Base-by-base conservation (phyloP, 2,888 invertebrate species). In the Physocephala rufipes region DNA sequence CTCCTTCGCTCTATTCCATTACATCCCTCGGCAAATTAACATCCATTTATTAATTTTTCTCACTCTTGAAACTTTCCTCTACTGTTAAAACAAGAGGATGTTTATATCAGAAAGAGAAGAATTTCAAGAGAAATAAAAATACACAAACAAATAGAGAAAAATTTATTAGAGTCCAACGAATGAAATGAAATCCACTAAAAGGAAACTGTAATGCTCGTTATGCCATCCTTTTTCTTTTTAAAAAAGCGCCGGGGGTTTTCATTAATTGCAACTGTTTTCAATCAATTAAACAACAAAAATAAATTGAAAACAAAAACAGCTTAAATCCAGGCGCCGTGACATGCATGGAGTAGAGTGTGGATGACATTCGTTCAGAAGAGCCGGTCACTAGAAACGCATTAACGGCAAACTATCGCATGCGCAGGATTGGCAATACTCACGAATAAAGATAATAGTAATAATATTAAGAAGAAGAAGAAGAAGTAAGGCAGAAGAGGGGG, bases 251-350 rank as follows among this genome's bases (percentile, higher is more conserved):
- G 58, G 15, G 9, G 15, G 26, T 24, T 15, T 21, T 3, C 19
- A 49, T 58, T 58, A 58, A 58, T 58, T 58, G 58, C 58, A 58
- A 28, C 58, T 26, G 28, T 58, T 58, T 55, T 24, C 58, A 58
- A 58, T 58, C 58, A 58, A 58, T 58, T 58, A 58, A 58, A 58
- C 58, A 58, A 58, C 28, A 24, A 24, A 58, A 58, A 58, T 15
- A 26, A 16, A n/a, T 4, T n/a, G n/a, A n/a, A n/a, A n/a, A n/a
- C n/a, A n/a, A n/a, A n/a, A n/a, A n/a, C n/a, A 13, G 24, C 21
- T n/a, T n/a, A n/a, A n/a, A n/a, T n/a, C n/a, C n/a, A n/a, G n/a
- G n/a, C n/a, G n/a, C n/a, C n/a, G n/a, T n/a, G n/a, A n/a, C n/a
- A n/a, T n/a, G n/a, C n/a, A n/a, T n/a, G n/a, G n/a, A 4, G 36